Evolutionary conservation across 1,140 invertebrate species (phyloP), one percentile per base, ranked within the genome.

Genomic region (Pogonognathellus flavescens): DNA sequence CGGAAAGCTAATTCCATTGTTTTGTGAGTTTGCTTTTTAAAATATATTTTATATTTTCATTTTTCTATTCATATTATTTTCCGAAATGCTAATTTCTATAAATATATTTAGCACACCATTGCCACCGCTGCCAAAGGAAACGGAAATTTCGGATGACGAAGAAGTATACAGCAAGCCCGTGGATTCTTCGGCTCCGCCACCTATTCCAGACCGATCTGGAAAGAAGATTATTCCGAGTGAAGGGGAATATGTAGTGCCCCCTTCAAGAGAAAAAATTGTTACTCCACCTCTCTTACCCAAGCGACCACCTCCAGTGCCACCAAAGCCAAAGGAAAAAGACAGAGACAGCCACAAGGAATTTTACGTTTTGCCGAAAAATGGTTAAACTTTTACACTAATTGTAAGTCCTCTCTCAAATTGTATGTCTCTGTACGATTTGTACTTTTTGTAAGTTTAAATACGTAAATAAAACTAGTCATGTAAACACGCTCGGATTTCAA

Each of bases 141-240:
- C 25, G 18, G 57, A 52, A 72, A 57, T 84, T 89, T 89, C 89
- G 91, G 93, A 94, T 72, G 91, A 93, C 86, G 94, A 94, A 87
- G 93, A 93, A 87, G 93, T 94, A 70, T 94, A 94, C 89, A 93
- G 93, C 82, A 93, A 93, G 88, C 93, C 93, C 49, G 90, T 91
- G 87, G 92, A 87, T 10, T 52, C 57, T 13, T 53, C 80, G 7
- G 25, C 52, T 4, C 84, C 87, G 16, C 85, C 85, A 0, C 85
- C 85, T 7, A 84, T 88, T 59, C 87, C 86, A 18, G 85, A 86
- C 53, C 55, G 87, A 14, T 22, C 18, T 41, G 31, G 31, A 9
- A 85, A 70, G 8, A 85, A 85, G 22, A 6, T 25, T n/a, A 76
- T 72, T 18, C 13, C 57, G 1, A 52, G 18, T 22, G 84, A 80